phyloP scores from a whole-genome alignment of 2,888 invertebrate genomes.

The Cyaniris semiargus region DNA sequence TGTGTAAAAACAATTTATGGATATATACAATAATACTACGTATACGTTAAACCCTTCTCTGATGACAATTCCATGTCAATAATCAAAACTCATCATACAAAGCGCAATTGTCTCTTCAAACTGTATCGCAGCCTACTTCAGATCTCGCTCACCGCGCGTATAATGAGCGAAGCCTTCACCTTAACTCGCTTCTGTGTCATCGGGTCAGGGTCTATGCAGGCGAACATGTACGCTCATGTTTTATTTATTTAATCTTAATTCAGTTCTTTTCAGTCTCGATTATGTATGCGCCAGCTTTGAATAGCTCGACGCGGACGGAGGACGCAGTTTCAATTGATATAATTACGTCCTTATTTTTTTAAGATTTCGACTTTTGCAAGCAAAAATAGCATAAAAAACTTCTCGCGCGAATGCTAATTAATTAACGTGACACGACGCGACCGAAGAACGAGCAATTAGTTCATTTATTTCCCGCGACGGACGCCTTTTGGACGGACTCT shows the following conservation, averaged over 20 bases:
- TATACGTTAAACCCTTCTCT: not conserved
- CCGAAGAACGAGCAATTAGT: slow-evolving; percentile 7
- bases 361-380: not conserved
- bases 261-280: slow-evolving; percentile 30
- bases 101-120: slow-evolving; percentile 12
- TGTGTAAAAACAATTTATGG: not conserved
- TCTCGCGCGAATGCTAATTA: not conserved
- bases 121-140: slow-evolving; percentile 9
- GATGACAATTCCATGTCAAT: not conserved
- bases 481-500: not conserved
- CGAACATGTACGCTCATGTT: slow-evolving; percentile 24
- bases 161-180: slow-evolving; percentile 27
- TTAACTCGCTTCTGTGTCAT: slow-evolving; percentile 23
- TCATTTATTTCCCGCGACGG: not conserved
- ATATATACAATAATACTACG: not conserved
- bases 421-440: not conserved
- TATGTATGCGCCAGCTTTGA: slow-evolving; percentile 18
- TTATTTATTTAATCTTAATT: slow-evolving; percentile 30
- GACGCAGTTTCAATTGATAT: not conserved
- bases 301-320: not conserved
- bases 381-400: not conserved
- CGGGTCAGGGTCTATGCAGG: slow-evolving; percentile 21
- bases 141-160: slow-evolving; percentile 6
- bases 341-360: not conserved
- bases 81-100: not conserved